A percentile compares a stretch with the other conserved stretches of the same genome.
Conservation (phyloP, 2,797 vertebrate genomes). For the Galaxias olidus region DNA sequence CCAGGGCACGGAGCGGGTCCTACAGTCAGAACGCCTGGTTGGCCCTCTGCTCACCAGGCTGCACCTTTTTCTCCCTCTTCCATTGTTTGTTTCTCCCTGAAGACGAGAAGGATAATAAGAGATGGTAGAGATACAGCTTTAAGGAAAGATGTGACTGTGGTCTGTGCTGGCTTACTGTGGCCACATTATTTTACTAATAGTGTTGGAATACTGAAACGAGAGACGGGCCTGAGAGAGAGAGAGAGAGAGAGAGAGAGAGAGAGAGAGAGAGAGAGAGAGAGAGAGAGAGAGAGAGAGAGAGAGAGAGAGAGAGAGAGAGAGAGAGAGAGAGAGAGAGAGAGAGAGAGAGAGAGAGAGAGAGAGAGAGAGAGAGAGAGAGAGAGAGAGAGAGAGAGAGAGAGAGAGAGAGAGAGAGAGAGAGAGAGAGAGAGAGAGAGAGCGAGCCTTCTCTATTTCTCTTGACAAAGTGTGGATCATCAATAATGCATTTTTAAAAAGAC, state of each 20-base stretch:
- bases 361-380: neutral
- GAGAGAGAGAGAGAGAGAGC: neutral
- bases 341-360: neutral
- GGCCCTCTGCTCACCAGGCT: neutral
- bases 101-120: too few species aligned
- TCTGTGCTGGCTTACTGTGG: too few species aligned
- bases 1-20: slow-evolving; percentile 44
- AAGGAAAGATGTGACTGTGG: too few species aligned
- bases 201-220: too few species aligned
- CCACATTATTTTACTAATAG: too few species aligned
- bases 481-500: too few species aligned
- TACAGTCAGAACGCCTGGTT: slow-evolving; percentile 44
- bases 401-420: neutral
- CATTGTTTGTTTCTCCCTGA: neutral
- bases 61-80: neutral
- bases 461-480: neutral
- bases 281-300: neutral
- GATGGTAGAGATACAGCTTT: too few species aligned
- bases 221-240: neutral
- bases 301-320: neutral
- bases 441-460: neutral
- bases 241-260: neutral
- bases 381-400: neutral
- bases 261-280: neutral
- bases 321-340: neutral